Conservation (phyloP, 2,888 invertebrate genomes). For the Apoda limacodes region DNA sequence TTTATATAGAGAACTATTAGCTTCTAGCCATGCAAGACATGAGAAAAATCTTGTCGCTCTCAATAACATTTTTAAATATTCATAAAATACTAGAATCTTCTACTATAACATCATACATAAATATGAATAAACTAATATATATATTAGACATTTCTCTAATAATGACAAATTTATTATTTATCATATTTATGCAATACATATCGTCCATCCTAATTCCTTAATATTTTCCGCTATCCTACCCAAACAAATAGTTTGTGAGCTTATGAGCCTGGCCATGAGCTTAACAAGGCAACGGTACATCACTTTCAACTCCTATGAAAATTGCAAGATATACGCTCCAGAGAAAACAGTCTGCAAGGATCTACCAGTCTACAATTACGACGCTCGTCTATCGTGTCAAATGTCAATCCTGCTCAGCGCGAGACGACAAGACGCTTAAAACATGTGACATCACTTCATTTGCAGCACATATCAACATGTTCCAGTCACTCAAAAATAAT, state of each 20-base stretch:
- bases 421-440: slow-evolving; percentile 13
- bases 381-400: slow-evolving; percentile 18
- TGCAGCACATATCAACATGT: slow-evolving; percentile 19
- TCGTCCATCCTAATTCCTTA: slow-evolving; percentile 22
- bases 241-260: slow-evolving; percentile 24
- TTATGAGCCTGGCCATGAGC: slow-evolving; percentile 22
- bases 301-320: slow-evolving; percentile 17
- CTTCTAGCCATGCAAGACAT: slow-evolving; percentile 16
- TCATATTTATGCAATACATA: slow-evolving; percentile 23
- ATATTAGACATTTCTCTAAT: slow-evolving; percentile 22
- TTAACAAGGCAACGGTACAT: slow-evolving; percentile 20
- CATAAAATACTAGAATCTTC: slow-evolving; percentile 22
- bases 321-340: slow-evolving; percentile 17
- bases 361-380: slow-evolving; percentile 16
- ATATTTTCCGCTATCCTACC: slow-evolving; percentile 22
- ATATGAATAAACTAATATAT: slow-evolving; percentile 21
- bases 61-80: slow-evolving; percentile 20
- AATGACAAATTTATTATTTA: slow-evolving; percentile 19
- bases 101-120: slow-evolving; percentile 20
- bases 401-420: slow-evolving; percentile 12
- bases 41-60: slow-evolving; percentile 19
- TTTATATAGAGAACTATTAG: slow-evolving; percentile 19
- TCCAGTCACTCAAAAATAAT: slow-evolving; percentile 15
- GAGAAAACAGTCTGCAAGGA: slow-evolving; percentile 17
- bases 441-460: slow-evolving; percentile 18